Percentiles rank a stretch among this genome's conserved stretches.
phyloP scores from a whole-genome alignment of 2,113 vertebrate genomes.

The Cercocebus atys region DNA sequence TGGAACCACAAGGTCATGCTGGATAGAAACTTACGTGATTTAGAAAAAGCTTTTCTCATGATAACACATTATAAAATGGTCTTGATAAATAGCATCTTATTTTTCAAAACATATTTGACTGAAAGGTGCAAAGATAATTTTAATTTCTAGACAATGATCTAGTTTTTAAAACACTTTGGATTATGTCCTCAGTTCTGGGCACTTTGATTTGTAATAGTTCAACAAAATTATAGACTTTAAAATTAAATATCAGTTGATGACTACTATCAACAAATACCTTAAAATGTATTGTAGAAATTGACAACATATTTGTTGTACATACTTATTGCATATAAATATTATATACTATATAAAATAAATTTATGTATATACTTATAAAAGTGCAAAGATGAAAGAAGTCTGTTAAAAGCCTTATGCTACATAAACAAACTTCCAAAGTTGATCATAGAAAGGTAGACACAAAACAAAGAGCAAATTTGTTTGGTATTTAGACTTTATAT shows the following conservation, averaged over 20 bases:
- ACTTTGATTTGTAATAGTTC: background rate
- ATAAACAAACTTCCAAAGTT: background rate
- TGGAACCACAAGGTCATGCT: background rate
- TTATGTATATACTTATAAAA: background rate
- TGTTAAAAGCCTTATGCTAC: background rate
- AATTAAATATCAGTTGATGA: background rate
- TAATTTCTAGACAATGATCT: constrained; percentile 42
- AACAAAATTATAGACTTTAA: background rate
- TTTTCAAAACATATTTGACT: constrained; percentile 36
- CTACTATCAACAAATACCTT: background rate
- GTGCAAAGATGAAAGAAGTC: background rate
- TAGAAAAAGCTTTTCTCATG: background rate
- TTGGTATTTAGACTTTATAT: constrained; percentile 58
- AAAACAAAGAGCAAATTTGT: constrained; percentile 40
- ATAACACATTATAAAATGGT: background rate
- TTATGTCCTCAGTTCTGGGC: background rate
- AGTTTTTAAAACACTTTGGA: constrained; percentile 44
- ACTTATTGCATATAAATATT: background rate
- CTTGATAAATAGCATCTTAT: background rate
- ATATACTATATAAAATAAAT: background rate
- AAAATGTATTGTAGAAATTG: background rate
- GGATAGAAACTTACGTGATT: background rate
- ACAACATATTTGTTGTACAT: background rate
- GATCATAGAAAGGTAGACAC: background rate
- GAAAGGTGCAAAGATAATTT: background rate